These are phyloP conservation scores for Stercorarius parasiticus DNA, from an alignment of 2,113 vertebrate genomes.

Conservation along the genomic window DNA sequence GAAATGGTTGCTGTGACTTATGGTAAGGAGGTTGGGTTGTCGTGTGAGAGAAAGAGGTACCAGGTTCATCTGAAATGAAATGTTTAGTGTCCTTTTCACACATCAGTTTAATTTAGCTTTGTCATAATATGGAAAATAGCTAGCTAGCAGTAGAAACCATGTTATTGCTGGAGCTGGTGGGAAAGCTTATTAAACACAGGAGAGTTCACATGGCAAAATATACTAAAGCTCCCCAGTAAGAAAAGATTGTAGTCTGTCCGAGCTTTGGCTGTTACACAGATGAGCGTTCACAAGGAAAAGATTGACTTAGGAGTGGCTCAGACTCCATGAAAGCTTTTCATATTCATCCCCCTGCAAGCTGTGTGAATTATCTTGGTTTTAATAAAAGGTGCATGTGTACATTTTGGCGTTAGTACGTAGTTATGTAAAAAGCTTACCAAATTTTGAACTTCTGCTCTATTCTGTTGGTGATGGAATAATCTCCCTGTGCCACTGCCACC, in stretches of 20 bases:
- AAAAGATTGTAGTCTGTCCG: neutral
- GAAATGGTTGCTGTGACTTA: neutral
- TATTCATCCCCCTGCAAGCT: neutral
- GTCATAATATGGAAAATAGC: neutral
- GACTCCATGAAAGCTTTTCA: neutral
- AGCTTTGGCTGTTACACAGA: neutral
- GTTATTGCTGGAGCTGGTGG: neutral
- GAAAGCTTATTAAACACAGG: neutral
- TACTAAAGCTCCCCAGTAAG: neutral
- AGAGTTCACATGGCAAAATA: neutral
- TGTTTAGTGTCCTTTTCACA: neutral
- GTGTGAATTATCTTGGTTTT: neutral
- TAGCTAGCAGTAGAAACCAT: neutral
- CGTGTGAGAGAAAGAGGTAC: neutral
- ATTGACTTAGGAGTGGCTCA: neutral
- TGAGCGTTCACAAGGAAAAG: neutral
- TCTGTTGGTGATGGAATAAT: neutral
- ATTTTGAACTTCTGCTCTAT: neutral
- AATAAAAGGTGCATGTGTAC: neutral
- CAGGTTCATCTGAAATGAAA: neutral
- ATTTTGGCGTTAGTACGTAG: neutral
- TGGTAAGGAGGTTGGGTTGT: neutral
- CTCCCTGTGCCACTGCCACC: neutral
- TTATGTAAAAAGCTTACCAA: neutral
- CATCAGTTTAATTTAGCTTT: neutral